Base-by-base conservation (phyloP, 2,113 vertebrate species). In the Macquaria ambigua region DNA sequence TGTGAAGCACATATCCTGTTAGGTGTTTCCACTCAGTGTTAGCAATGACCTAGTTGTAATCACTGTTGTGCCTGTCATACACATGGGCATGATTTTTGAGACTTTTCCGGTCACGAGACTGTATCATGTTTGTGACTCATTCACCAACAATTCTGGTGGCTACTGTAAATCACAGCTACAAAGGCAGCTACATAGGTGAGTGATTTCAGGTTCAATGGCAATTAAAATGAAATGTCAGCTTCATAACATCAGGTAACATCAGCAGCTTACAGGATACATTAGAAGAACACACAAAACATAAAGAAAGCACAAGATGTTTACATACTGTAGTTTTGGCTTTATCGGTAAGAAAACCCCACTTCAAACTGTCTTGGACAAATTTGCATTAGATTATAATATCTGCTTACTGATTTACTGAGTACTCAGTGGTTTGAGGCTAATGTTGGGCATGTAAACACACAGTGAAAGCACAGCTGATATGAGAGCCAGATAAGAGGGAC, bases 381-480 rank as follows among this genome's bases (percentile, higher is more conserved):
- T 72, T 64, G 25, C 76, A 16, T 53, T 77, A 82, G 83, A 86
- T 89, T 37, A 9, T 16, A 21, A 70, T 77, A 9, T 74, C 46
- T 69, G 55, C 55, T 80, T 8, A 31, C 20, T 85, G 50, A 74
- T 82, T 68, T 50, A 46, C 23, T 34, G 53, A 72, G 84, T 59
- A 66, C n/a, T 79, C 43, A 62, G 43, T 69, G 56, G 43, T 43
- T 76, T 53, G 46, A 68, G 61, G 79, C 72, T 31, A 0, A 68
- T 69, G 62, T 76, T 64, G 21, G 0, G 1, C 50, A 18, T 63
- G 50, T 53, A 79, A 80, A 77, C 67, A 84, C 68, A 0, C 79
- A 77, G 46, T 81, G 74, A 87, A 81, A 85, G 84, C 81, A 72
- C 66, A 67, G 61, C 77, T 76, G 80, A 89, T 89, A 74, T 34